These are phyloP conservation scores for Tokudaia muenninki DNA, from an alignment of 2,797 vertebrate species.

Conservation along the genomic window DNA sequence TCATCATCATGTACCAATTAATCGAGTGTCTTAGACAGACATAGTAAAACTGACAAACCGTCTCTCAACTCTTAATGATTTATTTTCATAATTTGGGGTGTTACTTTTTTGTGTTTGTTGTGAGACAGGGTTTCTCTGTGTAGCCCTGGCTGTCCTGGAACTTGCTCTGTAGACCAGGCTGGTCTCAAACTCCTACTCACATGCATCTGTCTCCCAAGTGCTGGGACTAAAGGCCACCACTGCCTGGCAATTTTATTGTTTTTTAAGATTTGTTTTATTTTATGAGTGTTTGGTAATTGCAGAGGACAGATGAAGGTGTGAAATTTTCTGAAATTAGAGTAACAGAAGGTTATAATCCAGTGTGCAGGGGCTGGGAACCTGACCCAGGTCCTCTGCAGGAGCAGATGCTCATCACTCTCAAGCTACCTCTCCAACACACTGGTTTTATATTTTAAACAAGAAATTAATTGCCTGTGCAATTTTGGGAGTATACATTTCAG, in stretches of 20 bases:
- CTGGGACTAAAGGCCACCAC: not conserved
- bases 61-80: constrained; percentile 33
- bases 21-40: not conserved
- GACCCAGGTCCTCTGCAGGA: no score
- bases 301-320: not conserved
- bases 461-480: not conserved
- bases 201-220: not conserved
- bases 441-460: constrained; percentile 26
- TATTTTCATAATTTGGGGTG: not conserved
- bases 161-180: not conserved
- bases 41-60: not conserved
- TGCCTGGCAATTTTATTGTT: not conserved
- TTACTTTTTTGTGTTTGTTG: not conserved
- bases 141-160: not conserved
- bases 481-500: not conserved
- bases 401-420: not conserved
- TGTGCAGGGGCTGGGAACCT: not conserved
- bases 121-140: not conserved
- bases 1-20: not conserved
- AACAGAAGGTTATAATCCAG: not conserved
- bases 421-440: not conserved
- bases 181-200: not conserved
- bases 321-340: not conserved
- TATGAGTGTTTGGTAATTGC: not conserved
- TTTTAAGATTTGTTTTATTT: not conserved